These are phyloP conservation scores for Lepus europaeus DNA, from an alignment of 2,113 vertebrate species.

Conservation along the genomic window DNA sequence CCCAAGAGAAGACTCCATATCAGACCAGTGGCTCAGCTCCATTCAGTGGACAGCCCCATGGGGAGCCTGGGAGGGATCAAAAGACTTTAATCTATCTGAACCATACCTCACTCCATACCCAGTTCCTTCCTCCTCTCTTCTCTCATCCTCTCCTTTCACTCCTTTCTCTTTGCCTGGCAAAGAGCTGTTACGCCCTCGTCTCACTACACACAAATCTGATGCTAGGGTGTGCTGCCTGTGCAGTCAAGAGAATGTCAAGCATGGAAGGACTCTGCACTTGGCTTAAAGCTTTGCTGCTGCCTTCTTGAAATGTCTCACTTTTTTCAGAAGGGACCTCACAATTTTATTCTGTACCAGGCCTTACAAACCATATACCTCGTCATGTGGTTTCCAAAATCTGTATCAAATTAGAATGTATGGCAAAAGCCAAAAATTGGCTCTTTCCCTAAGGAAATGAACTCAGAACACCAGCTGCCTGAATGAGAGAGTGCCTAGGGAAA, in stretches of 20 bases:
- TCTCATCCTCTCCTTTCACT: neutral
- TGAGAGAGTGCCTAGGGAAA: neutral
- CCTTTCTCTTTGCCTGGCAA: neutral
- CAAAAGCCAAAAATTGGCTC: constrained; percentile 15
- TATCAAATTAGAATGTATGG: neutral
- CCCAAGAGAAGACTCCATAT: neutral
- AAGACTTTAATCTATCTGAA: neutral
- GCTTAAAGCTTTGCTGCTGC: neutral
- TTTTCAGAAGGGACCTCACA: neutral
- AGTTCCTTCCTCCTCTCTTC: neutral
- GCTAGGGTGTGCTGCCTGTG: neutral
- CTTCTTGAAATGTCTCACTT: neutral
- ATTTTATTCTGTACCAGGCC: neutral
- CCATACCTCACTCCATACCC: neutral
- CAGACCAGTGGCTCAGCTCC: neutral
- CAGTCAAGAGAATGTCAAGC: neutral
- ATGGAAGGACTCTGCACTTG: neutral
- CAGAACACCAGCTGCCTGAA: neutral
- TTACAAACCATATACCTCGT: neutral
- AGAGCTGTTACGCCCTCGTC: neutral
- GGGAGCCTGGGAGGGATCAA: neutral
- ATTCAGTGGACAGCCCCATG: too few species aligned
- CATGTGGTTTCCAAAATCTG: neutral
- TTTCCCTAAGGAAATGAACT: neutral
- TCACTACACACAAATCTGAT: neutral